Evolutionary conservation across 2,797 vertebrate species (phyloP).

Genomic region (Tachyglossus aculeatus): DNA sequence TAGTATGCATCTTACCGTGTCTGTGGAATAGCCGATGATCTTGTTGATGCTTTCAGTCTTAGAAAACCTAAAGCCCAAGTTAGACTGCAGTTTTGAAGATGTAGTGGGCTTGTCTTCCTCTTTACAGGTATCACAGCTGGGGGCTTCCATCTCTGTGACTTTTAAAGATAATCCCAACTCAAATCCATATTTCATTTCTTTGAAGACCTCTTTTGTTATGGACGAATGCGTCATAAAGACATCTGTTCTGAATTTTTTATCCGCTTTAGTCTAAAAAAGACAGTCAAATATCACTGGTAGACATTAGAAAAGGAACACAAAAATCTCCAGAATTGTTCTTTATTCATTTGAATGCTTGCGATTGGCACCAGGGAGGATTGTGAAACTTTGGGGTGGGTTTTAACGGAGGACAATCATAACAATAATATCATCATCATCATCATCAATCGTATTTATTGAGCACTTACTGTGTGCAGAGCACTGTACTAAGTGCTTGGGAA

Average conservation of each 20-base stretch:
- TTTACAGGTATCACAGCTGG: rapidly evolving
- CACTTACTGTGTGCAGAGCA: no score
- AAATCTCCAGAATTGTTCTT: no score
- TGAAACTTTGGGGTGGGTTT: no score
- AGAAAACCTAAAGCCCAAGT: rapidly evolving
- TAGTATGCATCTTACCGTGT: slow-evolving; percentile 73
- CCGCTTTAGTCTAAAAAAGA: slow-evolving; percentile 76
- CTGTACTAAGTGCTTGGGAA: no score
- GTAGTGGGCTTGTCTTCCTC: rapidly evolving
- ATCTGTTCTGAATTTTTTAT: slow-evolving; percentile 79
- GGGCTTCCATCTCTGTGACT: slow-evolving; percentile 66
- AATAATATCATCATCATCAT: no score
- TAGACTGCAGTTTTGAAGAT: rapidly evolving
- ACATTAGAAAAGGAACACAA: background rate
- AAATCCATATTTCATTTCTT: slow-evolving; percentile 35
- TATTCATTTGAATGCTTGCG: no score
- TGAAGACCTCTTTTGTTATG: slow-evolving; percentile 72
- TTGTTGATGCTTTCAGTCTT: slow-evolving; percentile 47
- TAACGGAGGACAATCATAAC: no score
- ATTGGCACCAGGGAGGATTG: no score
- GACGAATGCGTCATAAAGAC: slow-evolving; percentile 73
- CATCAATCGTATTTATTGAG: no score
- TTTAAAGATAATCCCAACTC: slow-evolving; percentile 74
- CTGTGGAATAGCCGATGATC: slow-evolving; percentile 43
- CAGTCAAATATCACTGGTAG: background rate